Conservation (phyloP, 1,140 invertebrate genomes). For the Caenorhabditis tropicalis region DNA sequence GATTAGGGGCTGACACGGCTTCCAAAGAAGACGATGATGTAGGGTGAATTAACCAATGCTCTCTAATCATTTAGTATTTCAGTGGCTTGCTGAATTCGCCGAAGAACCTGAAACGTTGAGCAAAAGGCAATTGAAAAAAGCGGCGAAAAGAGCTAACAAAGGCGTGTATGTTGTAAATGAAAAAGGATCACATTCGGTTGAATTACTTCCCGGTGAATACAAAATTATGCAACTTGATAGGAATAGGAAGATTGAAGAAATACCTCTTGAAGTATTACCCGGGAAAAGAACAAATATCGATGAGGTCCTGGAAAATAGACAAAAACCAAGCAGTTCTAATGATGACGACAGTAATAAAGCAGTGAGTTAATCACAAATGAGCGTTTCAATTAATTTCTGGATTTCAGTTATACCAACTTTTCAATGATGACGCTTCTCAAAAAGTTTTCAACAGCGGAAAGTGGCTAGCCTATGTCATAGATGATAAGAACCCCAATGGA, state of each 20-base stretch:
- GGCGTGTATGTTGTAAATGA: slow-evolving; percentile 1
- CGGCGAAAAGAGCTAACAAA: background rate
- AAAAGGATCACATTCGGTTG: background rate
- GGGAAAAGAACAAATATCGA: background rate
- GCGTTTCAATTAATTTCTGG: background rate
- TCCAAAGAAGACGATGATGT: too few species aligned
- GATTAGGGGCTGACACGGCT: too few species aligned
- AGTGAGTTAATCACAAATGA: background rate
- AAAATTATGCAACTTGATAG: background rate
- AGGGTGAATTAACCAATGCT: too few species aligned
- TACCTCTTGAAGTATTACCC: background rate
- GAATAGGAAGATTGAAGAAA: background rate
- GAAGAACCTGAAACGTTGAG: background rate
- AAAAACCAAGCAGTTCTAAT: background rate
- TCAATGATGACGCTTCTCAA: background rate
- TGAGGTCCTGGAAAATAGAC: background rate
- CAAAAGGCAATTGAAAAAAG: background rate
- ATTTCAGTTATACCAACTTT: background rate
- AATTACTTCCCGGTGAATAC: slow-evolving; percentile 8
- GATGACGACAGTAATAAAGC: background rate
- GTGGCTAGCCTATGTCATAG: slow-evolving; percentile 16
- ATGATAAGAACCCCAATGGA: background rate
- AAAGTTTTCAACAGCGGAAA: background rate
- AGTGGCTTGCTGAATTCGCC: background rate
- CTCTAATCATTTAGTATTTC: too few species aligned